phyloP scores from a whole-genome alignment of 2,888 invertebrate genomes.

The Hedychridium roseum region DNA sequence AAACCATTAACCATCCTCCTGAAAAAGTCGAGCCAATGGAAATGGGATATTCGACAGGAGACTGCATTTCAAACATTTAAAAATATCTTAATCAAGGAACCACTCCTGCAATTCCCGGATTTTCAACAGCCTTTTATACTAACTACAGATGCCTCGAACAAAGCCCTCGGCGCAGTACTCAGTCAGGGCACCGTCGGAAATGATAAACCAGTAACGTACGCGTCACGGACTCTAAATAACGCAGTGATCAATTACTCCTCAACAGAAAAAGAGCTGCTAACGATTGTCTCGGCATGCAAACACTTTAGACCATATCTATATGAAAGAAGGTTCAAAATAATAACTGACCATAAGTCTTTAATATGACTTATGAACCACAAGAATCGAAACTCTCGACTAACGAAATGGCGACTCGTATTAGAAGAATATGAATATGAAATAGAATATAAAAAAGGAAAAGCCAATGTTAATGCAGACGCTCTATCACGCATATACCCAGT shows the following conservation, averaged over 20 bases:
- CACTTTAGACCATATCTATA: constrained; percentile 24
- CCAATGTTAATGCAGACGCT: constrained; percentile 20
- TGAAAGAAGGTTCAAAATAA: constrained; percentile 20
- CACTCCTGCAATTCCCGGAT: too few relatives aligned
- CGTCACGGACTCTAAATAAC: constrained; percentile 4
- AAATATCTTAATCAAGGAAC: too few relatives aligned
- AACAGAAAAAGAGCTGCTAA: constrained; percentile 21
- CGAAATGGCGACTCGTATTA: constrained; percentile 16
- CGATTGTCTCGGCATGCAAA: constrained; percentile 15
- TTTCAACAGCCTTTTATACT: constrained; percentile 10
- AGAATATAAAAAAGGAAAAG: constrained; percentile 12
- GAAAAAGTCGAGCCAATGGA: too few relatives aligned
- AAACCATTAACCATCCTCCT: too few relatives aligned
- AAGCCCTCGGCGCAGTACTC: constrained; percentile 13
- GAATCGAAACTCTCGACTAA: constrained; percentile 12
- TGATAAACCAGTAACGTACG: constrained; percentile 13
- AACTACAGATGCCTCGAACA: constrained; percentile 12
- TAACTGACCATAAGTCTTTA: constrained; percentile 22
- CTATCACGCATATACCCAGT: too few relatives aligned
- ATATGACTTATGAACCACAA: constrained; percentile 16
- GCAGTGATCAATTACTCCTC: constrained; percentile 16
- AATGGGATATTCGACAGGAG: too few relatives aligned
- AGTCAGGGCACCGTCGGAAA: constrained; percentile 13
- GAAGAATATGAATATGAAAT: constrained; percentile 22
- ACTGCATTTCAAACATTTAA: too few relatives aligned